phyloP scores from a whole-genome alignment of 1,140 invertebrate genomes.

The Platorchestia sp. region DNA sequence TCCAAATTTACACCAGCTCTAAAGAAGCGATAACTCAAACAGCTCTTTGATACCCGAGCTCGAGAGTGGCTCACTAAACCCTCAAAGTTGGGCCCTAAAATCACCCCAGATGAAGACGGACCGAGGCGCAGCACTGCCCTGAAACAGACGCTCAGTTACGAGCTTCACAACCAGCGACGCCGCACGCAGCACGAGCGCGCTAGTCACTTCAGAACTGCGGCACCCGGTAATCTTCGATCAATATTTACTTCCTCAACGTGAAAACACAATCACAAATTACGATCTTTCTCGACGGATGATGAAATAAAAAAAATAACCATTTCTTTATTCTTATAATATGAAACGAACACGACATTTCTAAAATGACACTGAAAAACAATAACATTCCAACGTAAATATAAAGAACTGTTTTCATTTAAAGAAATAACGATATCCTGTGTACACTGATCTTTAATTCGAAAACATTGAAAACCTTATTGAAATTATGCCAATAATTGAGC shows the following conservation, averaged over 20 bases:
- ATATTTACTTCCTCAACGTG: neutral
- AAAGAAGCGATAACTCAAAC: constrained; percentile 35
- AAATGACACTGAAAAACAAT: too few species aligned
- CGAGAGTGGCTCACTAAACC: constrained; percentile 18
- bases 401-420: neutral
- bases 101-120: constrained; percentile 4
- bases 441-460: neutral
- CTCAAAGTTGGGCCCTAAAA: constrained; percentile 23
- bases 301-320: neutral
- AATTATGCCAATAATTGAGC: neutral
- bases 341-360: neutral
- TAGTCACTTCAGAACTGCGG: neutral
- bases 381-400: neutral
- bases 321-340: neutral
- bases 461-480: neutral
- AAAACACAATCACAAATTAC: neutral
- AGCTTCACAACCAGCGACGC: neutral
- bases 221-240: neutral
- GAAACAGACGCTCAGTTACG: neutral
- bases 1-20: constrained; percentile 47
- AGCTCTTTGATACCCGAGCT: constrained; percentile 40
- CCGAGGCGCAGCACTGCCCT: neutral
- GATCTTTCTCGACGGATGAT: neutral
- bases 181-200: too few species aligned
- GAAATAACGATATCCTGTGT: neutral